Evolutionary conservation across 2,888 invertebrate species (phyloP).

Genomic region (Leptarthrus brevirostris): DNA sequence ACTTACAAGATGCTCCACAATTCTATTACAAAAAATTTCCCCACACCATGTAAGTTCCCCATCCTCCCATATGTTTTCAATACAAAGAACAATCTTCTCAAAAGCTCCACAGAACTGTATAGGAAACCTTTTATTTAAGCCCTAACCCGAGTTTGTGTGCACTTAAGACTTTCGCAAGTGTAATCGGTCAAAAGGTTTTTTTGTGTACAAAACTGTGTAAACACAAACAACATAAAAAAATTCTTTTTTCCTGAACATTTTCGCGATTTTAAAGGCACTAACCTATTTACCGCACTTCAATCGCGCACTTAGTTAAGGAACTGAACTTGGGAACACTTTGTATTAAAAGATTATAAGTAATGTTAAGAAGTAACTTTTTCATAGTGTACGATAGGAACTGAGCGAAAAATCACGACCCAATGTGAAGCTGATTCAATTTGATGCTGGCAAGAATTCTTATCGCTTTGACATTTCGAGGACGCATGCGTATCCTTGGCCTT

Average conservation of each 20-base stretch:
- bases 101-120: not conserved
- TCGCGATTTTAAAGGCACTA: no score
- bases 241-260: no score
- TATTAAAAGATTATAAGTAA: no score
- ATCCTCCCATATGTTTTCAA: not conserved
- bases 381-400: not conserved
- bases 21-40: not conserved
- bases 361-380: no score
- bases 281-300: no score
- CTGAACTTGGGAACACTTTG: not conserved
- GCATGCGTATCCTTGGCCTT: not conserved
- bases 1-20: not conserved
- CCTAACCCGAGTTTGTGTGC: not conserved
- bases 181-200: not conserved
- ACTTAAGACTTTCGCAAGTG: not conserved
- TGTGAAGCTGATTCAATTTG: slow-evolving; percentile 21
- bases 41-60: not conserved
- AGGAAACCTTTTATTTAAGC: not conserved
- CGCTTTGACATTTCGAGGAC: slow-evolving; percentile 27
- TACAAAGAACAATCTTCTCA: not conserved
- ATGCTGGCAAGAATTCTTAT: slow-evolving; percentile 40
- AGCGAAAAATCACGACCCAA: slow-evolving; percentile 3
- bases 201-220: not conserved
- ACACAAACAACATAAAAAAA: not conserved
- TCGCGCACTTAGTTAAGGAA: not conserved